phyloP scores from a whole-genome alignment of 2,797 vertebrate genomes.

The Myotis pilosus region DNA sequence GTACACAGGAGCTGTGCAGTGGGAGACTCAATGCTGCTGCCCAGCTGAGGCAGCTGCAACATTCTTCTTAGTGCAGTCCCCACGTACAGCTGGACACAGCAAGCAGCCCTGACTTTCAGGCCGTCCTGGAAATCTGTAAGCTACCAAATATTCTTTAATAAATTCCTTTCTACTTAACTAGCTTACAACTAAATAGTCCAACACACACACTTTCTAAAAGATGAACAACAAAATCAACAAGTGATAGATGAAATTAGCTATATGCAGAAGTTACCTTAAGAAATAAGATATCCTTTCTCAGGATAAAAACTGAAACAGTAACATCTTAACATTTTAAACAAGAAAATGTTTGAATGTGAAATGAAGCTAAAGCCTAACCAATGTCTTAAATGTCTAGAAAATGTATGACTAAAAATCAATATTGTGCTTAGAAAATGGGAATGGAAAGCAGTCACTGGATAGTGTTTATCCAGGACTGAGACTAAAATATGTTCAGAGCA shows the following conservation, averaged over 20 bases:
- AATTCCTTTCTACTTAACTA: not conserved
- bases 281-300: not conserved
- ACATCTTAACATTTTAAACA: not conserved
- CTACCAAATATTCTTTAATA: not conserved
- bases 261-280: not conserved
- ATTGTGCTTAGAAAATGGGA: not conserved
- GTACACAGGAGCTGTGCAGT: not conserved
- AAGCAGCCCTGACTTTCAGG: not conserved
- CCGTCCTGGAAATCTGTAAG: not conserved
- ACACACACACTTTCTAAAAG: not conserved
- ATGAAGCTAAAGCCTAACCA: slow-evolving; percentile 22
- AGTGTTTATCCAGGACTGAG: not conserved
- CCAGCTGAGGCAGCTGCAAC: not conserved
- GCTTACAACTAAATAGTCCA: slow-evolving; percentile 24
- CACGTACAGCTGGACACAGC: not conserved
- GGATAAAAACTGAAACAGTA: not conserved
- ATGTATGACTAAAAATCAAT: not conserved
- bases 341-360: not conserved
- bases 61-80: not conserved
- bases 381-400: slow-evolving; percentile 29
- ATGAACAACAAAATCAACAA: not conserved
- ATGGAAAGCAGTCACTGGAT: not conserved
- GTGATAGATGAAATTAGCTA: not conserved
- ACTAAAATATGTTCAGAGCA: not conserved
- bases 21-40: not conserved